These are phyloP conservation scores for Eubasilissa regina DNA, from an alignment of 1,140 invertebrate genomes.

Conservation along the genomic window DNA sequence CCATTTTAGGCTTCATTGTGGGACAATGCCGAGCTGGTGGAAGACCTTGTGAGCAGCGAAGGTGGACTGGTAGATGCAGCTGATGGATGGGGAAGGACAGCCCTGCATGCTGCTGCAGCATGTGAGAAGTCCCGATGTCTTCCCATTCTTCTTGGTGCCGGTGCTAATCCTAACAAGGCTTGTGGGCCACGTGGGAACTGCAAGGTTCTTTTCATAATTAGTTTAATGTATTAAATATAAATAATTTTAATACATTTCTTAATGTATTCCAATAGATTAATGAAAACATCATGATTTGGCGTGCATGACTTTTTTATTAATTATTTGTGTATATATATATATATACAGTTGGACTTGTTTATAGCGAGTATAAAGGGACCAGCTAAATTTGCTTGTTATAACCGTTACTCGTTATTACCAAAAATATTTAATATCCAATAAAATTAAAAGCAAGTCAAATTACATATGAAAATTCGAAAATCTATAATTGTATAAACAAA, in stretches of 20 bases:
- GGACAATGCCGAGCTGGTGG: constrained; percentile 91
- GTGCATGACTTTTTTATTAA: too few relatives aligned
- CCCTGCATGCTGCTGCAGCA: constrained; percentile 90
- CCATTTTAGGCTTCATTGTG: constrained; percentile 84
- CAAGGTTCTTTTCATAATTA: constrained; percentile 65
- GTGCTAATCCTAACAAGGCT: constrained; percentile 81
- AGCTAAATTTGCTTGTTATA: too few relatives aligned
- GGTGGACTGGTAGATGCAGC: constrained; percentile 80
- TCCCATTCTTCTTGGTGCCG: constrained; percentile 80
- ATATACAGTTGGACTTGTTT: too few relatives aligned
- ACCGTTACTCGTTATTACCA: too few relatives aligned
- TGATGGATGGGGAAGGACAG: constrained; percentile 85
- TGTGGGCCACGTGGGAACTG: constrained; percentile 78
- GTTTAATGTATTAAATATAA: background rate
- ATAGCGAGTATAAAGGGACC: too few relatives aligned
- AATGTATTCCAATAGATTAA: too few relatives aligned
- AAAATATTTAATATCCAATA: too few relatives aligned
- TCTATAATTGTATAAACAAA: too few relatives aligned
- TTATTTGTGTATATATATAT: too few relatives aligned
- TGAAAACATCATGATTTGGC: too few relatives aligned
- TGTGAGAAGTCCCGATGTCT: constrained; percentile 88
- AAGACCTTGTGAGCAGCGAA: constrained; percentile 84
- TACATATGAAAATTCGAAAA: too few relatives aligned
- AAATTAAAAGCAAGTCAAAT: too few relatives aligned
- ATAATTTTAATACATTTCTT: background rate